phyloP scores from a whole-genome alignment of 2,797 vertebrate species.

The Poeciliopsis presidionis region DNA sequence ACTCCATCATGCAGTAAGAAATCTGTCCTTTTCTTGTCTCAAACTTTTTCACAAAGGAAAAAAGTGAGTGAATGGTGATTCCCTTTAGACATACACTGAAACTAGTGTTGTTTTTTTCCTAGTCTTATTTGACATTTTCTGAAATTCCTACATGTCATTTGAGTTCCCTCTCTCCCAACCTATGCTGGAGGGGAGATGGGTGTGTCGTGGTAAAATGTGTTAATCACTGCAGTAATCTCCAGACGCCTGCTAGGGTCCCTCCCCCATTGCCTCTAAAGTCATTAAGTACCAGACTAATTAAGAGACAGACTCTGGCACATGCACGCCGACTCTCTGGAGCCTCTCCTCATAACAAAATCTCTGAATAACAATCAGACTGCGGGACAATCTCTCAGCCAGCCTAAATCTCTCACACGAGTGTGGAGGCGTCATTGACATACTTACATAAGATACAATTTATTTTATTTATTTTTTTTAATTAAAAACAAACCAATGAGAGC shows the following conservation, averaged over 20 bases:
- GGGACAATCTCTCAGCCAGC: slow-evolving; percentile 14
- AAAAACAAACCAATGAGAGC: neutral
- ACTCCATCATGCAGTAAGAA: neutral
- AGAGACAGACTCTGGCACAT: slow-evolving; percentile 54
- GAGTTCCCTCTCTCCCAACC: neutral
- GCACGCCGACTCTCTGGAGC: slow-evolving; percentile 50
- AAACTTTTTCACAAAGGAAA: neutral
- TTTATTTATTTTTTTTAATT: neutral
- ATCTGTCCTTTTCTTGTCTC: neutral
- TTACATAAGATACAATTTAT: neutral
- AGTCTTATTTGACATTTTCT: neutral
- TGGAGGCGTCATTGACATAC: neutral
- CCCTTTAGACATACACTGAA: neutral
- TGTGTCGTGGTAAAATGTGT: slow-evolving; percentile 53
- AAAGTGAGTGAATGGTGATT: neutral
- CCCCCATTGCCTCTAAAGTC: slow-evolving; percentile 55
- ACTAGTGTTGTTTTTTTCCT: neutral
- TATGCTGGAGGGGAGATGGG: slow-evolving; percentile 9
- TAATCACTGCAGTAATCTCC: slow-evolving; percentile 68
- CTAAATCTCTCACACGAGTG: slow-evolving; percentile 1
- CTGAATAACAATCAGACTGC: slow-evolving; percentile 34
- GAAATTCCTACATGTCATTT: neutral
- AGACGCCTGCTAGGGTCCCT: slow-evolving; percentile 43
- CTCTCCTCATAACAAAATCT: slow-evolving; percentile 33
- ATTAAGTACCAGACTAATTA: slow-evolving; percentile 76